Evolutionary conservation across 30 jellyfish, hydroid and myxozoan genomes (phyloP).

Genomic region (Hydractinia symbiolongicarpus): DNA sequence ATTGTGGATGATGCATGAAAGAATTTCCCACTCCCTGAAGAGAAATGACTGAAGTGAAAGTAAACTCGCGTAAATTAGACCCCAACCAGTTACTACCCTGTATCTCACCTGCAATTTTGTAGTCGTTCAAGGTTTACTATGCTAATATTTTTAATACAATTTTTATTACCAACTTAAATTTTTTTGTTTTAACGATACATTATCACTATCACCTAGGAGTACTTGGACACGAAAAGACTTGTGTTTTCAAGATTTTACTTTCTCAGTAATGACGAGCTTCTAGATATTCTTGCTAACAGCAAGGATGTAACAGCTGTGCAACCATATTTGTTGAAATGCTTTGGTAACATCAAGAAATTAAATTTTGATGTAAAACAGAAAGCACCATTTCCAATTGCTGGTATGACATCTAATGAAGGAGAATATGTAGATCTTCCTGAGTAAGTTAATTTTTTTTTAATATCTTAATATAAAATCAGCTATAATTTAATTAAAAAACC

Average conservation of each 20-base stretch:
- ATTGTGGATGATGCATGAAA: no score
- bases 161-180: no score
- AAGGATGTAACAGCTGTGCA: slow-evolving; percentile 65
- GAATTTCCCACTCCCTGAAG: no score
- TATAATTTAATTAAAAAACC: no score
- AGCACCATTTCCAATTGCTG: slow-evolving; percentile 52
- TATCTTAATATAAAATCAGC: no score
- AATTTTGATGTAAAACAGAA: slow-evolving; percentile 38
- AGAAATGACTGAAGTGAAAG: no score
- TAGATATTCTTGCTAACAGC: slow-evolving; percentile 70
- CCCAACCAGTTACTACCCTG: no score
- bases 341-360: slow-evolving; percentile 61
- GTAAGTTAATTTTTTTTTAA: slow-evolving; percentile 11
- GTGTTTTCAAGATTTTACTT: slow-evolving; percentile 78
- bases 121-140: no score
- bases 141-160: no score
- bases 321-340: slow-evolving; percentile 74
- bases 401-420: slow-evolving; percentile 62
- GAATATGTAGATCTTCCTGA: slow-evolving; percentile 52
- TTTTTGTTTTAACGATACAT: no score
- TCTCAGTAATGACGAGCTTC: slow-evolving; percentile 84
- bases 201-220: slow-evolving; percentile 39
- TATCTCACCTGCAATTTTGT: no score
- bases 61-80: no score
- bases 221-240: slow-evolving; percentile 77